Evolutionary conservation across 2,797 vertebrate species (phyloP).

Genomic region (Nannoperca australis): DNA sequence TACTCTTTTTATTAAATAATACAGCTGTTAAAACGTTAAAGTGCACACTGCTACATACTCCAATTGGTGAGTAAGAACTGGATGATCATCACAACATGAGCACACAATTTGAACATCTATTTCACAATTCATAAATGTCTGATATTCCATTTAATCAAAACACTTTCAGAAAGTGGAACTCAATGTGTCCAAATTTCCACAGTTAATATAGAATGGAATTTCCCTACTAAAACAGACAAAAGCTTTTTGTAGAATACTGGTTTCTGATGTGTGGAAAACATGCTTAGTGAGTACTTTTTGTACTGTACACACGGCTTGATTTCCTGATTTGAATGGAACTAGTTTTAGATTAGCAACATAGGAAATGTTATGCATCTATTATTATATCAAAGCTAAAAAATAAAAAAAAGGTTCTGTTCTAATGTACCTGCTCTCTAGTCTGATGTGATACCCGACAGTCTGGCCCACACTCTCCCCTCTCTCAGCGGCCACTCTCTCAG

Average conservation of each 20-base stretch:
- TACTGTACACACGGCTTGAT: not conserved
- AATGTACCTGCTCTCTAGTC: conserved; percentile 93
- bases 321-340: not conserved
- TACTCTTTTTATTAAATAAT: too few relatives aligned
- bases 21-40: too few relatives aligned
- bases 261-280: not conserved
- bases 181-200: not conserved
- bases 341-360: not conserved
- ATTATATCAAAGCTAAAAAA: not conserved
- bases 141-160: not conserved
- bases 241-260: not conserved
- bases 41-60: too few relatives aligned
- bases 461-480: conserved; percentile 93
- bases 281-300: not conserved
- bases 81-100: too few relatives aligned
- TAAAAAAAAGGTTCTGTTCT: not conserved
- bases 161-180: not conserved
- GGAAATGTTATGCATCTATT: not conserved
- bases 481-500: conserved; percentile 96
- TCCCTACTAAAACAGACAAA: not conserved
- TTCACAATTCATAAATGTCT: not conserved
- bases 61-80: too few relatives aligned
- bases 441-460: conserved; percentile 95
- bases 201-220: not conserved
- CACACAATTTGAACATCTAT: too few relatives aligned